Percentiles rank a stretch among this genome's conserved stretches.
Conservation (phyloP, 2,113 vertebrate genomes). For the Mesocricetus auratus region DNA sequence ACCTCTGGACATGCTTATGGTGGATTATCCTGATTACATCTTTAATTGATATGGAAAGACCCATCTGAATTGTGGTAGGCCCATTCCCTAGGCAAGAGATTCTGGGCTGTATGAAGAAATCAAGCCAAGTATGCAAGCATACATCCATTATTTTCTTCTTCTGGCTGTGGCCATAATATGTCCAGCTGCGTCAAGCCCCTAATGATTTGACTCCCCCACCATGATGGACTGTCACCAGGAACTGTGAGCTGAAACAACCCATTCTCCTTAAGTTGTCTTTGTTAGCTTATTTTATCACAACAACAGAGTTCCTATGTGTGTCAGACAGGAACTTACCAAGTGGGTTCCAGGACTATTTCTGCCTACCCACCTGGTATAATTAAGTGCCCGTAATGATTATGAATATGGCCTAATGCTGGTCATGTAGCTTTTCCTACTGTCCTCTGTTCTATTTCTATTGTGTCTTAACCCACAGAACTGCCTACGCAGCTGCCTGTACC, state of each 20-base stretch:
- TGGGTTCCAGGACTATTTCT: neutral
- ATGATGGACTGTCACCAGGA: neutral
- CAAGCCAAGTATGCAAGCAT: neutral
- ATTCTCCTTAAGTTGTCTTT: neutral
- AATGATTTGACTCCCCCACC: neutral
- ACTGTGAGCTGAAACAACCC: neutral
- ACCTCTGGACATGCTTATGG: neutral
- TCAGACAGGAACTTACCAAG: neutral
- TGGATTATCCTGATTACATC: neutral
- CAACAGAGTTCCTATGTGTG: neutral
- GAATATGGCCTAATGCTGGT: neutral
- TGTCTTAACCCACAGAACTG: slow-evolving; percentile 33
- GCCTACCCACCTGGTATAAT: neutral
- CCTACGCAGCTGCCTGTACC: slow-evolving; percentile 17
- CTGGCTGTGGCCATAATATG: neutral
- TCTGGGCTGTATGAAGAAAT: neutral
- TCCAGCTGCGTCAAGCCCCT: neutral
- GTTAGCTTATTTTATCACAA: no score
- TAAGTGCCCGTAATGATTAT: neutral
- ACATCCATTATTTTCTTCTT: neutral
- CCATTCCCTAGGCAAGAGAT: neutral
- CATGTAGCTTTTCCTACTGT: neutral
- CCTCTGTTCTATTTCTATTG: slow-evolving; percentile 19
- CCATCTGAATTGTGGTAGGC: neutral
- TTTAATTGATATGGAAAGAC: neutral